A percentile compares a stretch with the other conserved stretches of the same genome.
Conservation (phyloP, 1,140 invertebrate genomes). For the Lasioglossum albipes region DNA sequence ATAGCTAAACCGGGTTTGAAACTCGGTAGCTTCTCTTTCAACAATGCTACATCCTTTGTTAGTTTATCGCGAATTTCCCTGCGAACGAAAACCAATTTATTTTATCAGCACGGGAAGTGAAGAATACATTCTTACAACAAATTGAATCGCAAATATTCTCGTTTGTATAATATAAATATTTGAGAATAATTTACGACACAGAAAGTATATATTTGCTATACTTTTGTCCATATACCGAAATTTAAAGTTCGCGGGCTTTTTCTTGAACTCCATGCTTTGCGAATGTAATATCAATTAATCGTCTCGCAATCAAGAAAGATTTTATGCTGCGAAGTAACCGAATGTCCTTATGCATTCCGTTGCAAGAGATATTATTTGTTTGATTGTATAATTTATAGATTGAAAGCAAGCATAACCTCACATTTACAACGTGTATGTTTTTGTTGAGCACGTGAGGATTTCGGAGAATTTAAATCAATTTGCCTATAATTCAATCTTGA, state of each 20-base stretch:
- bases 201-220: too few relatives aligned
- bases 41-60: slow-evolving; percentile 83
- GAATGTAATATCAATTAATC: neutral
- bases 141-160: neutral
- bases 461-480: neutral
- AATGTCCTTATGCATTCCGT: neutral
- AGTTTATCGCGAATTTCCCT: slow-evolving; percentile 89
- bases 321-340: too few relatives aligned
- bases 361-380: neutral
- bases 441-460: neutral
- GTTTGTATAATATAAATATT: slow-evolving; percentile 11
- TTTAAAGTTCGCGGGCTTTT: slow-evolving; percentile 26
- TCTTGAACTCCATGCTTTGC: neutral
- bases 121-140: too few relatives aligned
- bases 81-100: slow-evolving; percentile 53
- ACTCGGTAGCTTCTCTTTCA: slow-evolving; percentile 82
- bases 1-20: slow-evolving; percentile 90
- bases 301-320: neutral
- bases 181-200: neutral
- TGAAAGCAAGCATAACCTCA: slow-evolving; percentile 42
- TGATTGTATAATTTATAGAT: neutral
- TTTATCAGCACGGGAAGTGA: too few relatives aligned
- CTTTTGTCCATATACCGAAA: too few relatives aligned
- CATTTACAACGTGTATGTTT: neutral
- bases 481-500: neutral